Conservation (phyloP, 1,140 invertebrate species). For the Procambarus virginalis region DNA sequence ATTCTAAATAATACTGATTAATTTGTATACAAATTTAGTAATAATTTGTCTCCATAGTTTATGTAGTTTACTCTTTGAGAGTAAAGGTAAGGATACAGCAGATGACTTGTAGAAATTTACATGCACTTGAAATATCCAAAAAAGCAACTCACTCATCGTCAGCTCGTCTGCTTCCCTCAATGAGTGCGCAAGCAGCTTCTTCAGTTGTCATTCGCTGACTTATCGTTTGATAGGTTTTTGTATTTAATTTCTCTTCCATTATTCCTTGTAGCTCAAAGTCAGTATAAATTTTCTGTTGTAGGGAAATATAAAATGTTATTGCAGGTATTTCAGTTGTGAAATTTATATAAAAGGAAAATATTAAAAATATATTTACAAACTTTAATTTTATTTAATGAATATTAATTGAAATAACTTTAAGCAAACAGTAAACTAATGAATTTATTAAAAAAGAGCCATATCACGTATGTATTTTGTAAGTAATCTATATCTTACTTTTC, state of each 20-base stretch:
- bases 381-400: no score
- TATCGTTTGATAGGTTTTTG: constrained; percentile 95
- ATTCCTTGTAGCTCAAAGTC: constrained; percentile 99
- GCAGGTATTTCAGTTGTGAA: neutral
- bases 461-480: no score
- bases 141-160: constrained; percentile 75
- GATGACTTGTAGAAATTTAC: neutral
- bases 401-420: no score
- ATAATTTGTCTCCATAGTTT: no score
- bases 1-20: no score
- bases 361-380: neutral
- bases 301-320: constrained; percentile 72
- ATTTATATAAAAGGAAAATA: neutral
- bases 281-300: constrained; percentile 94
- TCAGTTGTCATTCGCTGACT: constrained; percentile 95
- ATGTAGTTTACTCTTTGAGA: no score
- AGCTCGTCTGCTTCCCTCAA: constrained; percentile 82
- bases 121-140: neutral
- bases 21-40: no score
- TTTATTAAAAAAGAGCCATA: no score
- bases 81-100: neutral
- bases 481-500: no score
- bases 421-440: no score
- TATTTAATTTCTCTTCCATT: constrained; percentile 98
- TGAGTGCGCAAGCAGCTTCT: constrained; percentile 93